phyloP scores from a whole-genome alignment of 1,140 invertebrate genomes.

The Propsilocerus akamusi region DNA sequence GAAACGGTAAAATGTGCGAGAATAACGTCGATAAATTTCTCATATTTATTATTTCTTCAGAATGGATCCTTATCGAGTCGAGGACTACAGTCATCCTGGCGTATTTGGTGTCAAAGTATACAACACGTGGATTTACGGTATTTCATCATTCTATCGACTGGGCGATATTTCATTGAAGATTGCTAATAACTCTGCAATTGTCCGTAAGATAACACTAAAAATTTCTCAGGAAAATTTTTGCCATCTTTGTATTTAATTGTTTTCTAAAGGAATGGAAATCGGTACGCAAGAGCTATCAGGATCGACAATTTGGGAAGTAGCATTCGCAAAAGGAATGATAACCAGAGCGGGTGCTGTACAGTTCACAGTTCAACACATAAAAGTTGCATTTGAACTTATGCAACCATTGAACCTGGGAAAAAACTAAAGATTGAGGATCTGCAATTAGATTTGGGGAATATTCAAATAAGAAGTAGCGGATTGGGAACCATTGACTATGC shows the following conservation, averaged over 20 bases:
- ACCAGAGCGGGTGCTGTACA: conserved; percentile 46
- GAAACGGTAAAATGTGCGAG: not conserved
- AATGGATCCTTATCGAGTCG: conserved; percentile 51
- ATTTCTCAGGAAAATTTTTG: not conserved
- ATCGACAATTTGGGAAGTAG: conserved; percentile 55
- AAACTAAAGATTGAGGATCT: conserved; percentile 47
- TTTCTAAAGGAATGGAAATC: conserved; percentile 42
- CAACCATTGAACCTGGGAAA: conserved; percentile 58
- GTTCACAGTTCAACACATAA: conserved; percentile 58
- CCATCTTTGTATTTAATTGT: too few species aligned
- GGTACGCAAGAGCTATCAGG: conserved; percentile 61
- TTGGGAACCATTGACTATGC: conserved; percentile 64
- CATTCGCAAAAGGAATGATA: conserved; percentile 40
- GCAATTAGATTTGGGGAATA: conserved; percentile 63
- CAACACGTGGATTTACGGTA: conserved; percentile 56
- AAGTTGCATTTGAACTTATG: conserved; percentile 38
- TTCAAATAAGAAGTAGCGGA: conserved; percentile 54
- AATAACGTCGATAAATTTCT: too few species aligned
- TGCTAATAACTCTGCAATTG: conserved; percentile 28
- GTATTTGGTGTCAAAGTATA: conserved; percentile 43
- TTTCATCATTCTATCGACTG: conserved; percentile 60
- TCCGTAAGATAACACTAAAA: conserved; percentile 7
- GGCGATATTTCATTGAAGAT: conserved; percentile 55
- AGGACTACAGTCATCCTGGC: conserved; percentile 50
- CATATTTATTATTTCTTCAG: conserved; percentile 18